Evolutionary conservation across 1,140 invertebrate species (phyloP), one percentile per base, ranked within the genome.

Genomic region (Cephus cinctus): DNA sequence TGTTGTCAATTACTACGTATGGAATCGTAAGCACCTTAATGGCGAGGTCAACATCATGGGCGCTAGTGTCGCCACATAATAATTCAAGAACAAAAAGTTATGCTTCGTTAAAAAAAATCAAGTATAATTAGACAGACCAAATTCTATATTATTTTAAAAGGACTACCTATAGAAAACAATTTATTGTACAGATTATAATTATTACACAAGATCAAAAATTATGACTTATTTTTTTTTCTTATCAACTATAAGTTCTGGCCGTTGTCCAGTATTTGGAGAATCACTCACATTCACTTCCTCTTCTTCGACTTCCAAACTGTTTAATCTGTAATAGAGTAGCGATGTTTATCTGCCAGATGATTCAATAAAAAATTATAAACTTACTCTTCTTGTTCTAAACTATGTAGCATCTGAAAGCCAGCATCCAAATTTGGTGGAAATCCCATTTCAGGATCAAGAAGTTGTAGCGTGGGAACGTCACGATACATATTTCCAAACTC

Each of bases 391-490:
- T 78, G 77, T 52, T 79, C 77, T 36, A 79, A 61, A 32, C 67
- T 78, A 21, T 78, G 74, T 14, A 79, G 56, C 75, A 79, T 79
- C 57, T 79, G 77, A 55, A 78, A 79, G 12, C 77, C 77, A 35
- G 77, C 73, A 56, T 79, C 74, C 18, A 79, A 65, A 44, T 75
- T 77, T 4, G 73, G 71, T 5, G 77, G 73, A 42, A 78, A 76
- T 8, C 75, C 72, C 49, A 73, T 69, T 41, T 75, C 71, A 4
- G 73, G 73, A 67, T 78, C 76, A 8, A 78, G 70, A 32, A 78
- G 54, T 47, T 77, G 73, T 18, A 77, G 57, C 4, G 75, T 77
- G 30, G 73, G 75, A 2, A 76, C 72, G 44, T 76, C 71, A 20
- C 65, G 62, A 16, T 67, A 76, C 1, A 72, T 65, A 46, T 71